Evolutionary conservation across 2,113 vertebrate species (phyloP).

Genomic region (Shinisaurus crocodilurus): DNA sequence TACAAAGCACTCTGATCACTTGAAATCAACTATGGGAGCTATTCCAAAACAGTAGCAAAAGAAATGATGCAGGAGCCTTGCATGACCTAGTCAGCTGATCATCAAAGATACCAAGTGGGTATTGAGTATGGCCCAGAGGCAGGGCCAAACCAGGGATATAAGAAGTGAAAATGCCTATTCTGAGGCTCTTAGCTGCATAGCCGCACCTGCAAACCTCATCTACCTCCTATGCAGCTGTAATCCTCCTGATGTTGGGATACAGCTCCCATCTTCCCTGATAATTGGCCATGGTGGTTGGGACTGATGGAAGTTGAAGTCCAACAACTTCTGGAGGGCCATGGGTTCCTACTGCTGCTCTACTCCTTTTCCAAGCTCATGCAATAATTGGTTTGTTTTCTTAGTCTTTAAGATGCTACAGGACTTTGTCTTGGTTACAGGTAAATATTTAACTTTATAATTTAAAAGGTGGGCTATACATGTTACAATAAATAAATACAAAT

Average conservation of each 20-base stretch:
- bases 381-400: not conserved
- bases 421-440: not conserved
- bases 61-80: not conserved
- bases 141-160: not conserved
- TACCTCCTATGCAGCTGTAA: not conserved
- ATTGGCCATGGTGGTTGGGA: no score
- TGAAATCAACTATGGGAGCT: no score
- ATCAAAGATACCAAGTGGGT: no score
- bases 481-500: no score
- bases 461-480: no score
- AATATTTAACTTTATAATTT: not conserved
- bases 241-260: no score
- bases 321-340: no score
- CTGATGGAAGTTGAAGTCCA: no score
- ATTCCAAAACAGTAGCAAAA: not conserved
- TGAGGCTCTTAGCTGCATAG: no score
- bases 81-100: not conserved
- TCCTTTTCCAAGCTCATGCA: not conserved
- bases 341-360: no score
- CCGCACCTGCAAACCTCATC: not conserved
- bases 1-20: not conserved
- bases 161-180: not conserved
- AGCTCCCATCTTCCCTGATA: no score
- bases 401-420: not conserved
- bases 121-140: not conserved